Evolutionary conservation across 2,797 vertebrate species (phyloP), one percentile per base, ranked within the genome.

Genomic region (Oceanodroma leucorhoa): DNA sequence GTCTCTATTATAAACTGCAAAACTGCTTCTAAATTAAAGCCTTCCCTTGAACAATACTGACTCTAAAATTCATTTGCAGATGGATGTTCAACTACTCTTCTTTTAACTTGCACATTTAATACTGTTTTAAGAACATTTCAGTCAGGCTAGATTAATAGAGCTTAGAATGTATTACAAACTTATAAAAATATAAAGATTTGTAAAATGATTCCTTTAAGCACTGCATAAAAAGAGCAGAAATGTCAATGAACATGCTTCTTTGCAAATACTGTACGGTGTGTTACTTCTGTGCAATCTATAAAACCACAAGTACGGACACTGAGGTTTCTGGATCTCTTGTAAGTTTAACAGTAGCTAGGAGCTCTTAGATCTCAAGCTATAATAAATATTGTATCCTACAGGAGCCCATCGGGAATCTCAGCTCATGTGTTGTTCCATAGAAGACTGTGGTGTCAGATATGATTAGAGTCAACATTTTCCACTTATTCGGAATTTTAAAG

Each of bases 361-460:
- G 96, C 96, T 97, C 96, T 96, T 94, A 97, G 97, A 97, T 98
- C 96, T 96, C 96, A 77, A 98, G 51, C 94, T 94, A 87, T 94
- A 97, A 98, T 97, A 98, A 98, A 98, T 97, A 98, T 97, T 98
- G 96, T 96, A 97, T 97, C 93, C 82, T 96, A 53, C 88, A 91
- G 92, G 82, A 94, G 94, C 93, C 97, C 96, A 38, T 36, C 53
- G 97, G 98, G 98, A 98, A 97, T 93, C 94, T 83, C 70, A 93
- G 92, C 96, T 97, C 96, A 91, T 92, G 95, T 83, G 96, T 27
- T 97, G 94, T 70, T 97, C 95, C 92, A 92, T 10, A 94, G 96
- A 97, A 98, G 97, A 98, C 86, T 96, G 94, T 96, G 94, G 97
- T 97, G 97, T 98, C 98, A 98, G 95, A 95, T 97, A 93, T 79